Evolutionary conservation across 92 coral and sea anemone species (phyloP), one percentile per base, ranked within the genome.

Genomic region (Phenganax subtilis): DNA sequence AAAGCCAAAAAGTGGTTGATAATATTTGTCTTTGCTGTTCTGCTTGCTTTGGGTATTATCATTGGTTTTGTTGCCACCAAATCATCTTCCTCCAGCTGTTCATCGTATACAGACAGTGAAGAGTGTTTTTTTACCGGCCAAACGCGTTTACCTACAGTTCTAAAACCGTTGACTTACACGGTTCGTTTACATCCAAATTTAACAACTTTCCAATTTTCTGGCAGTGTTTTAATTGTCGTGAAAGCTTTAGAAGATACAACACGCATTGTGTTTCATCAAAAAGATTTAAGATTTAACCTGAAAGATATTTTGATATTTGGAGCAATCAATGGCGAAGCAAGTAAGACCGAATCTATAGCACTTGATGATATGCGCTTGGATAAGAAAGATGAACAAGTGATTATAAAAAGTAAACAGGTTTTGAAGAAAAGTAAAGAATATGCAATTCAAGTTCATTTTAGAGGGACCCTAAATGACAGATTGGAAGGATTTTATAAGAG

Each of bases 401-500:
- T 76, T 28, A 1, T 76, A 28, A 76, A 60, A 52, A 76, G 68
- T 2, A 15, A 11, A 6, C 28, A 44, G 7, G 79, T 71, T 53
- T 88, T 93, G 37, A 57, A 85, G 54, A 31, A 67, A 6, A 88
- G 73, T 8, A 55, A 87, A 25, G 57, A 81, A 0, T 93, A 93
- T 76, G 72, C 81, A 54, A 72, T 91, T 10, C 56, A 61, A 12
- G 80, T 93, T 44, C 75, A 74, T 28, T 93, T 88, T 72, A 71
- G 37, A 9, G 87, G 94, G 10, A 76, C 75, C 69, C 79, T 93
- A 53, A 83, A 90, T 29, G 90, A 86, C 8, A 87, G 85, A 73
- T 86, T 93, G 12, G 81, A 88, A 12, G 98, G 98, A 17, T 93
- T 93, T 63, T 93, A 93, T 73, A 84, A 90, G 76, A 93, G 98